Percentiles rank a stretch among this genome's conserved stretches.
These are phyloP conservation scores for Bombus difficillimus DNA, from an alignment of 1,140 invertebrate genomes.

Conservation along the genomic window DNA sequence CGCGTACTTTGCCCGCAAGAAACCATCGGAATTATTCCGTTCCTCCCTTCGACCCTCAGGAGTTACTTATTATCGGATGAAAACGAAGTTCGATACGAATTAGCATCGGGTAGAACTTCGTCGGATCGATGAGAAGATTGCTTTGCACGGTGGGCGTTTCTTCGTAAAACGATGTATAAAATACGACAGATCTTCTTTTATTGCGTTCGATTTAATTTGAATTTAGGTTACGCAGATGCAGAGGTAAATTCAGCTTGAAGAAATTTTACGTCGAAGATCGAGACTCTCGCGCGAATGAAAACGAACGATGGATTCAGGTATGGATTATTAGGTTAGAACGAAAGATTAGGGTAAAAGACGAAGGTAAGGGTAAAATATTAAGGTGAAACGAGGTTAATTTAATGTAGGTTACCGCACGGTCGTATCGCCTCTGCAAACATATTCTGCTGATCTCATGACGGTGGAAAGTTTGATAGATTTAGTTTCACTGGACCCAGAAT, in stretches of 20 bases:
- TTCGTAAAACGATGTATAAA: background rate
- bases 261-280: too few relatives aligned
- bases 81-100: constrained; percentile 42
- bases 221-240: background rate
- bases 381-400: background rate
- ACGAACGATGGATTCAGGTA: background rate
- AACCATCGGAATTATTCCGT: constrained; percentile 20
- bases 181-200: background rate
- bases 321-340: background rate
- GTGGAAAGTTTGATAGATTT: background rate
- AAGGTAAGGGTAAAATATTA: too few relatives aligned
- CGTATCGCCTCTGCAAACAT: background rate
- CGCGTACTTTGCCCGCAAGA: constrained; percentile 13
- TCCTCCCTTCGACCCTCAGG: background rate
- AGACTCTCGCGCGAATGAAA: background rate
- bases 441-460: background rate
- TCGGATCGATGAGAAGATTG: background rate
- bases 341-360: background rate
- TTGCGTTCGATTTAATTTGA: background rate
- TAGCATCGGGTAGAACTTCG: constrained; percentile 1
- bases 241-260: too few relatives aligned
- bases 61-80: constrained; percentile 38
- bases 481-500: too few relatives aligned
- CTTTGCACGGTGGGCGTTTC: background rate
- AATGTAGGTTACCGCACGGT: background rate